phyloP scores from a whole-genome alignment of 2,888 invertebrate species.

The Zelleria hepariella region DNA sequence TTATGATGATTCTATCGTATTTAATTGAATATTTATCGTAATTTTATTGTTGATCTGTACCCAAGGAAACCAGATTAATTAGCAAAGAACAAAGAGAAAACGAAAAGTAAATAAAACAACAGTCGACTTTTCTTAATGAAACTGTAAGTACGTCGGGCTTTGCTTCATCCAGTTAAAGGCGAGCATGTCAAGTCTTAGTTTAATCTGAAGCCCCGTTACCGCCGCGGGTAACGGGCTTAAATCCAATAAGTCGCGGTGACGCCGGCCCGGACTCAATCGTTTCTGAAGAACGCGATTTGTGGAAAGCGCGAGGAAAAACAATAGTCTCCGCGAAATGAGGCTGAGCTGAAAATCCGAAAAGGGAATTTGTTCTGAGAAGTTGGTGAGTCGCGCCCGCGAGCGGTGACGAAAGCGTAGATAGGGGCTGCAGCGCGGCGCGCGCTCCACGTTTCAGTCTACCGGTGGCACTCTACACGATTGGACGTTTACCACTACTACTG shows the following conservation, averaged over 20 bases:
- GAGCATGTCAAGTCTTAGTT: slow-evolving; percentile 4
- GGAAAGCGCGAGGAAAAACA: neutral
- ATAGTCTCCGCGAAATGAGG: neutral
- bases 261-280: neutral
- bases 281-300: neutral
- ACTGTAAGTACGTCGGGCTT: neutral
- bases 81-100: too few species aligned
- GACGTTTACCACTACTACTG: neutral
- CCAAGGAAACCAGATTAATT: too few species aligned
- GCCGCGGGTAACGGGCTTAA: slow-evolving; percentile 3
- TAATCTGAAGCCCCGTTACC: slow-evolving; percentile 10
- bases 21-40: too few species aligned
- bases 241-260: slow-evolving; percentile 11
- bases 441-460: slow-evolving; percentile 1
- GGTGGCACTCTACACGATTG: neutral
- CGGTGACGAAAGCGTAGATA: slow-evolving; percentile 1
- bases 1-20: neutral
- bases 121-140: too few species aligned
- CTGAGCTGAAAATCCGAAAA: neutral
- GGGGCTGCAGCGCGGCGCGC: neutral
- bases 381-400: slow-evolving; percentile 21
- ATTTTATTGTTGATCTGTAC: too few species aligned
- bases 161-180: slow-evolving; percentile 2
- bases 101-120: too few species aligned
- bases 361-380: slow-evolving; percentile 35